phyloP scores from a whole-genome alignment of 2,888 invertebrate genomes.

The Amphimallon solstitiale region DNA sequence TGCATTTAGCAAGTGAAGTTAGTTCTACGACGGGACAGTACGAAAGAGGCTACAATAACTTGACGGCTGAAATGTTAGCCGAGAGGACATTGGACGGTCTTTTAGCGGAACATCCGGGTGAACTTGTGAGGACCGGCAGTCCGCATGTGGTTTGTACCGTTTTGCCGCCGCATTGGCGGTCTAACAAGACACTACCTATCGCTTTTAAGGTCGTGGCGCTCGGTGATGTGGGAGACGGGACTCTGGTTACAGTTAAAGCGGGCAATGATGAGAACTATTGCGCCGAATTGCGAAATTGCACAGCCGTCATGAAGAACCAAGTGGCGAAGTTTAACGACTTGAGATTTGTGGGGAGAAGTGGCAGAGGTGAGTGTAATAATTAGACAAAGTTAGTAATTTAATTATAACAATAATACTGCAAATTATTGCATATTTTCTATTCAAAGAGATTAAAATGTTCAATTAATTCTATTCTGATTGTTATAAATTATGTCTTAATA shows the following conservation, averaged over 20 bases:
- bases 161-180: conserved; percentile 95
- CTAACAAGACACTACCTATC: conserved; percentile 96
- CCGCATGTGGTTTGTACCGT: conserved; percentile 96
- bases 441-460: too few relatives aligned
- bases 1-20: conserved; percentile 85
- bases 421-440: too few relatives aligned
- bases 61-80: conserved; percentile 90
- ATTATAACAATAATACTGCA: too few relatives aligned
- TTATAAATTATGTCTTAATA: too few relatives aligned
- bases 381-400: not conserved
- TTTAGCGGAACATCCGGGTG: conserved; percentile 90
- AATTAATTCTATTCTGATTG: too few relatives aligned
- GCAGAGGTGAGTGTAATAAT: conserved; percentile 81
- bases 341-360: conserved; percentile 97
- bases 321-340: conserved; percentile 99
- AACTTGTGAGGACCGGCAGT: conserved; percentile 90
- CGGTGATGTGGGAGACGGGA: conserved; percentile 95
- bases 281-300: conserved; percentile 93
- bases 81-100: conserved; percentile 89
- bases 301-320: conserved; percentile 97
- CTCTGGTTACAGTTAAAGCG: conserved; percentile 93
- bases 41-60: conserved; percentile 67
- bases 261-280: conserved; percentile 99
- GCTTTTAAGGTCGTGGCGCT: conserved; percentile 97
- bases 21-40: conserved; percentile 72